These are phyloP conservation scores for Porites cylindrica DNA, from an alignment of 92 coral and sea anemone genomes.

Conservation along the genomic window DNA sequence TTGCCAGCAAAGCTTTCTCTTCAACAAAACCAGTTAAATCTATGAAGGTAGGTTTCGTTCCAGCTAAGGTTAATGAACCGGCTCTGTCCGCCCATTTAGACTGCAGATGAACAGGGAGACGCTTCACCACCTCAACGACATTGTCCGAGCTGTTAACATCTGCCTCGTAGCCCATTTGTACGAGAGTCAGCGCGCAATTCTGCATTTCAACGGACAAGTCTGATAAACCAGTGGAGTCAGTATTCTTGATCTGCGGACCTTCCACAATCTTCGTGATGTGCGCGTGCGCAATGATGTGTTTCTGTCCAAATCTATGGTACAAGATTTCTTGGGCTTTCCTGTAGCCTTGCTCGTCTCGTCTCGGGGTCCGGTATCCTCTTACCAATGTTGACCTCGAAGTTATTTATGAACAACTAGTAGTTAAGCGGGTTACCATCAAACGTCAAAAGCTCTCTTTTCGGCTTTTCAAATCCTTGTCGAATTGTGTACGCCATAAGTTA, in stretches of 20 bases:
- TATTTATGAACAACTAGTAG: slow-evolving; percentile 49
- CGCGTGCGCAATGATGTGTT: slow-evolving; percentile 38
- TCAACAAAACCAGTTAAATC: slow-evolving; percentile 44
- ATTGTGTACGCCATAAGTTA: not conserved
- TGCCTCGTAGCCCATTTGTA: slow-evolving; percentile 41
- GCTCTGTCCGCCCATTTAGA: slow-evolving; percentile 49
- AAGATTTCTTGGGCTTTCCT: slow-evolving; percentile 47
- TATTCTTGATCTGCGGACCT: slow-evolving; percentile 28
- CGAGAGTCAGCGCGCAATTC: slow-evolving; percentile 48
- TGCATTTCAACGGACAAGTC: slow-evolving; percentile 51
- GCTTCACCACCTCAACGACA: slow-evolving; percentile 31
- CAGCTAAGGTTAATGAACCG: slow-evolving; percentile 23
- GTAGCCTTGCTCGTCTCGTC: slow-evolving; percentile 41
- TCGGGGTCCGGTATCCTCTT: slow-evolving; percentile 34
- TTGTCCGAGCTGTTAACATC: slow-evolving; percentile 52
- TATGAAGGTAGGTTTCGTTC: slow-evolving; percentile 37
- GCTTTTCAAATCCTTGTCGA: slow-evolving; percentile 22
- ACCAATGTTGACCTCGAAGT: slow-evolving; percentile 52
- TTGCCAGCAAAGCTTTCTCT: slow-evolving; percentile 51
- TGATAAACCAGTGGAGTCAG: slow-evolving; percentile 29
- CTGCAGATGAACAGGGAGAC: slow-evolving; percentile 42
- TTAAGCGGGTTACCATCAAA: slow-evolving; percentile 60
- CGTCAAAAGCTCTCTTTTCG: slow-evolving; percentile 33
- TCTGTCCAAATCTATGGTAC: slow-evolving; percentile 37
- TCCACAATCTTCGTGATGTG: slow-evolving; percentile 22